These are phyloP conservation scores for Chionis minor DNA, from an alignment of 2,113 vertebrate genomes.

Conservation along the genomic window DNA sequence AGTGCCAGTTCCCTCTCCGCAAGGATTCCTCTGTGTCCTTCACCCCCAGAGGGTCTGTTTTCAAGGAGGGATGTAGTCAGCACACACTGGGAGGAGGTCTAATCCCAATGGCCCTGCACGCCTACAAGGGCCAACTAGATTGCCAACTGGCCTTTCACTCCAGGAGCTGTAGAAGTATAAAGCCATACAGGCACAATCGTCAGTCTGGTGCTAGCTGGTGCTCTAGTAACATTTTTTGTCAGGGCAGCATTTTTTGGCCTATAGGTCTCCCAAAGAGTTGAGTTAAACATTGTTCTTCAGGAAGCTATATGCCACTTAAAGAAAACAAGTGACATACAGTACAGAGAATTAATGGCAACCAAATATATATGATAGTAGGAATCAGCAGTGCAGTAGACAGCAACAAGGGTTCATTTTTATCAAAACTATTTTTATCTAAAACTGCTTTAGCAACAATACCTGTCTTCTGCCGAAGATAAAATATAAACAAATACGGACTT, in stretches of 20 bases:
- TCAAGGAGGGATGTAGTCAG: background rate
- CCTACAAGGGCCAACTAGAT: background rate
- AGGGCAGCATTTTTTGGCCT: background rate
- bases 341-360: background rate
- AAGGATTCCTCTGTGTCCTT: background rate
- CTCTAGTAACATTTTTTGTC: background rate
- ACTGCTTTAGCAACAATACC: background rate
- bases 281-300: background rate
- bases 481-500: background rate
- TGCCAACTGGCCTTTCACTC: background rate
- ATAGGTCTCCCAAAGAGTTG: background rate
- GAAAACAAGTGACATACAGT: background rate
- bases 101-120: background rate
- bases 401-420: background rate
- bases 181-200: background rate
- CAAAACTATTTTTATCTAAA: background rate
- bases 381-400: background rate
- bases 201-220: background rate
- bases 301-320: background rate
- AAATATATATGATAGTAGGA: background rate
- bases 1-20: background rate
- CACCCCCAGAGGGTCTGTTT: background rate
- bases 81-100: rapidly evolving
- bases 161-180: background rate
- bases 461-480: background rate